Evolutionary conservation across 2,113 vertebrate species (phyloP), one percentile per base, ranked within the genome.

Genomic region (Macrotus californicus): DNA sequence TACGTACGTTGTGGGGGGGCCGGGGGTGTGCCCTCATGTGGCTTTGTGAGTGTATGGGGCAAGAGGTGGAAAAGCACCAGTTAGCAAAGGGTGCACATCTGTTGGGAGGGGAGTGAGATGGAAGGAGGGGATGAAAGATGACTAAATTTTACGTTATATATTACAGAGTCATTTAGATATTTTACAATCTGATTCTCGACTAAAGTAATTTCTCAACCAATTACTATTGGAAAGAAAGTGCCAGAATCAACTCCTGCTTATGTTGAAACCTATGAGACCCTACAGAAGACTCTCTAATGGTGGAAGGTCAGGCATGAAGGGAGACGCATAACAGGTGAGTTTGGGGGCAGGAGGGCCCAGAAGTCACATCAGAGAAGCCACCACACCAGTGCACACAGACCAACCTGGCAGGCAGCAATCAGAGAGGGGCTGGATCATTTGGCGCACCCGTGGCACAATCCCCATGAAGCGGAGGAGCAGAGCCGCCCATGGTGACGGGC

Each of bases 351-450:
- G 52, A 82, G 75, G 21, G 69, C 34, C 81, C 81, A 24, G 91
- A 73, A 59, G 54, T 93, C 96, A 94, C 91, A 26, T 82, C 83
- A 97, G 89, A 95, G 94, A 94, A 95, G 91, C 96, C 96, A 96
- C 61, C 91, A 80, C 97, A 96, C n/a, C 96, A 97, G n/a, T 29
- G 70, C 96, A 97, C 97, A 96, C 95, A 66, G 95, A 97, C 97
- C 93, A 96, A 97, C 97, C 97, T 97, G 97, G 97, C 75, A 95
- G 93, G 95, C 97, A 97, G 97, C 97, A 97, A n/a, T 96, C 95
- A 96, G 96, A 97, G 93, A 97, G 96, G 89, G 96, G 93, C 96
- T 94, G 96, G 96, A 97, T 93, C 95, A 97, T 61, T 69, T 96
- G 97, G 56, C 96, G 75, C 31, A 97, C 94, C 77, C 94, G 91